Base-by-base conservation (phyloP, 2,113 vertebrate species). In the Martes martes region DNA sequence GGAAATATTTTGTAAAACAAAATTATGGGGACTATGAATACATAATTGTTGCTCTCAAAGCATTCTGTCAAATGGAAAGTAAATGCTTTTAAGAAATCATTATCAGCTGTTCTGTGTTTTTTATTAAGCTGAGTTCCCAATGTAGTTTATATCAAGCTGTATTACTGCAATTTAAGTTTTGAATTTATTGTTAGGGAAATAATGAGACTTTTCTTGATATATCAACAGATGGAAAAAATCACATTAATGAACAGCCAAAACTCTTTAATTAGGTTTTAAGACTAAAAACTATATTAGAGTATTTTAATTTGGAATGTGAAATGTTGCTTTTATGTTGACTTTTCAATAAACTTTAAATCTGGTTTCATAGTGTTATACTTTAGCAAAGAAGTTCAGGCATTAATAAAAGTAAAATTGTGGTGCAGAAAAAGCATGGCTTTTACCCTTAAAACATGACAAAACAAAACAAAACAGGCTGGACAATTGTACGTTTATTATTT, bases 31-130 rank as follows among this genome's bases (percentile, higher is more conserved):
- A 31, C 79, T 67, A 88, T 95, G 88, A 97, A 89, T 73, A 82
- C 0, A 0, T 94, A 94, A 92, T 95, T 96, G 74, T 39, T 39
- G 55, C 96, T 95, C 87, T 97, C 84, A 92, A 94, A 73, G 24
- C 79, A 26, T 94, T 94, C 31, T 98, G 83, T 89, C 89, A 91
- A 96, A 97, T 18, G 95, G 91, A 57, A 94, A 96, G 79, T 57
- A 76, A 92, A 91, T 97, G 74, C 81, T 97, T 81, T 95, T 93
- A 96, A 95, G 92, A 96, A 96, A 52, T 47, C 96, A 94, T 97
- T 97, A 93, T 98, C 90, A 90, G 83, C 81, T 96, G 87, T 93
- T 96, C 65, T 3, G 14, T 96, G 82, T 89, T 97, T 97, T 96
- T 96, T 97, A 95, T 97, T 92, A 97, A 42, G 19, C 76, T 82